phyloP scores from a whole-genome alignment of 2,888 invertebrate genomes.

The Steromphala cineraria region DNA sequence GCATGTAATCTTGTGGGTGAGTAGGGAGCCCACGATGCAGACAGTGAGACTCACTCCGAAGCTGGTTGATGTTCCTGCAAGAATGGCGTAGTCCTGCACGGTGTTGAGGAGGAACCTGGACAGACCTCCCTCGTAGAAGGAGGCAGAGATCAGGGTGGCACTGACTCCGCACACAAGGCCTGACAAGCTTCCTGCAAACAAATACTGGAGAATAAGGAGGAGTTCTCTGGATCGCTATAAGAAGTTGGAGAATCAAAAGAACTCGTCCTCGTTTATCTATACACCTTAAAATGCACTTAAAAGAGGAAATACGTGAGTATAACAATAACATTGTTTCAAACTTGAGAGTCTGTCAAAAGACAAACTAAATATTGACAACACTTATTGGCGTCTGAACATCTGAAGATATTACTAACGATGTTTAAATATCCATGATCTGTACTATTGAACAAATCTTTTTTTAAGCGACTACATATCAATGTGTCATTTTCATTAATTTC shows the following conservation, averaged over 20 bases:
- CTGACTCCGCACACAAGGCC: conserved; percentile 59
- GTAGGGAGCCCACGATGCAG: conserved; percentile 59
- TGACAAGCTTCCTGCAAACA: conserved; percentile 55
- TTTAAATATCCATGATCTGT: too few species aligned
- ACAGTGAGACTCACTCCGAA: conserved; percentile 60
- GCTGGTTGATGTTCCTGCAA: conserved; percentile 65
- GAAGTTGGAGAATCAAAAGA: too few species aligned
- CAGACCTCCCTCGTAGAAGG: conserved; percentile 61
- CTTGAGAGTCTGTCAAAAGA: not conserved
- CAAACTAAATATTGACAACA: too few species aligned
- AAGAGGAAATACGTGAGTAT: too few species aligned
- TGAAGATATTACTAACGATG: too few species aligned
- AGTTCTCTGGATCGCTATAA: too few species aligned
- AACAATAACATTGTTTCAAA: not conserved
- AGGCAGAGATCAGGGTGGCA: conserved; percentile 59
- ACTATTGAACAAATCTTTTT: too few species aligned
- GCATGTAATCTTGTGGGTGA: conserved; percentile 56
- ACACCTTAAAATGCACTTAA: too few species aligned
- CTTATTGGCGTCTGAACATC: too few species aligned
- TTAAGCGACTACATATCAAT: too few species aligned
- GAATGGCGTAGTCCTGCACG: conserved; percentile 63
- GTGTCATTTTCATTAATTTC: too few species aligned
- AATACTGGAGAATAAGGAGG: not conserved
- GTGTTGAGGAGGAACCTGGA: conserved; percentile 62
- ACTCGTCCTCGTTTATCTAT: too few species aligned